These are phyloP conservation scores for Gila orcuttii DNA, from an alignment of 2,113 vertebrate species.

Conservation along the genomic window DNA sequence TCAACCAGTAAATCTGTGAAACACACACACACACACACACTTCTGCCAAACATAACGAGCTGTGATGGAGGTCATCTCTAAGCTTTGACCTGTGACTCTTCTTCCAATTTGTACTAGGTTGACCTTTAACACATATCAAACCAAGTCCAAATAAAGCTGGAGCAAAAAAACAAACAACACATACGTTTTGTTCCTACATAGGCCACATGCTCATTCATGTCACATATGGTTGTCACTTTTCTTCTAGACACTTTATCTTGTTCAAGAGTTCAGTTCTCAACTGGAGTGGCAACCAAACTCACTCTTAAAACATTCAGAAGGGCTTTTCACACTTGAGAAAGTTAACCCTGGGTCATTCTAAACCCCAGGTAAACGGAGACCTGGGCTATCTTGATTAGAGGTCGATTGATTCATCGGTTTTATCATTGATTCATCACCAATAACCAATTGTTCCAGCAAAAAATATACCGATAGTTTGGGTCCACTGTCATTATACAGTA, in stretches of 20 bases:
- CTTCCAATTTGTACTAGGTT: conserved; percentile 2
- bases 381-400: too few relatives aligned
- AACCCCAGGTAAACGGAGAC: too few relatives aligned
- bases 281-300: neutral
- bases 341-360: too few relatives aligned
- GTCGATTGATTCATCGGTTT: too few relatives aligned
- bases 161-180: neutral
- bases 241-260: neutral
- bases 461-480: too few relatives aligned
- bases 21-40: conserved; percentile 22
- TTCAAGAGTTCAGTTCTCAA: neutral
- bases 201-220: neutral
- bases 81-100: conserved; percentile 18
- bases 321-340: too few relatives aligned
- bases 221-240: neutral
- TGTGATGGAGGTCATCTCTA: conserved; percentile 22
- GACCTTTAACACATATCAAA: conserved; percentile 18
- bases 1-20: conserved; percentile 1
- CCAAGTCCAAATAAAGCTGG: neutral
- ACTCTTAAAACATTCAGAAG: neutral
- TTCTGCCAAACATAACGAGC: conserved; percentile 1
- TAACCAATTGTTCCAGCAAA: too few relatives aligned
- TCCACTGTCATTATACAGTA: too few relatives aligned
- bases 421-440: too few relatives aligned
- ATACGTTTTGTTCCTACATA: neutral